Base-by-base conservation (phyloP, 2,113 vertebrate species). In the Sardina pilchardus region DNA sequence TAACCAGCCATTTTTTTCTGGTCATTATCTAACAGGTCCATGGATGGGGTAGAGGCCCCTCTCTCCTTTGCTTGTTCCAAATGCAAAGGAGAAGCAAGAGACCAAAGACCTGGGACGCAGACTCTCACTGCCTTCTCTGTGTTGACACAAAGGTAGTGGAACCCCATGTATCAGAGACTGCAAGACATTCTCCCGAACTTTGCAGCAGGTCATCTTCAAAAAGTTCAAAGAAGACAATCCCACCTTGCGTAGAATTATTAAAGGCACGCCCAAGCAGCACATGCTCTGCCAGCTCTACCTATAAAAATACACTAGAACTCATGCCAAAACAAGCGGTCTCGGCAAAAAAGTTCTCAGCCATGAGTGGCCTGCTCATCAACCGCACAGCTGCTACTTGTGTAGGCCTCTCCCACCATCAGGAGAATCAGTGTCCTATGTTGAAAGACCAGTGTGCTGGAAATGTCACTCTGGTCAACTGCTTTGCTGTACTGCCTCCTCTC, bases 1-100 rank as follows among this genome's bases (percentile, higher is more conserved):
- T 78, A 16, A 78, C 34, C 4, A 36, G 8, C 14, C 30, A 12
- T 78, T 78, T 8, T 30, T 26, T 71, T 42, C 39, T 42, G 63
- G 71, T 78, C 14, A 16, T 78, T 36, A 84, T 43, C 86, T 87
- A 84, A 83, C 93, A 97, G 96, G 94, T 96, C 45, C 90, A 88
- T n/a, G 95, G 96, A 42, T 97, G 97, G 96, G 92, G 89, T 84
- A 93, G 90, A 88, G 91, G 88, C 34, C 89, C 93, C 80, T 93
- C 95, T 14, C 88, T 92, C 14, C 93, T 94, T 86, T 93, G 92
- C 88, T 88, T 93, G 75, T 85, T 95, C 88, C 90, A 94, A 87
- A 80, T 93, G 43, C 93, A 90, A 86, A 96, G 94, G 88, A 94
- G 85, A 85, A 47, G 84, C 48, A 94, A 86, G 82, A 95, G 93